Evolutionary conservation across 2,113 vertebrate genomes (phyloP), one percentile per base, ranked within the genome.

Genomic region (Pycnonotus jocosus): DNA sequence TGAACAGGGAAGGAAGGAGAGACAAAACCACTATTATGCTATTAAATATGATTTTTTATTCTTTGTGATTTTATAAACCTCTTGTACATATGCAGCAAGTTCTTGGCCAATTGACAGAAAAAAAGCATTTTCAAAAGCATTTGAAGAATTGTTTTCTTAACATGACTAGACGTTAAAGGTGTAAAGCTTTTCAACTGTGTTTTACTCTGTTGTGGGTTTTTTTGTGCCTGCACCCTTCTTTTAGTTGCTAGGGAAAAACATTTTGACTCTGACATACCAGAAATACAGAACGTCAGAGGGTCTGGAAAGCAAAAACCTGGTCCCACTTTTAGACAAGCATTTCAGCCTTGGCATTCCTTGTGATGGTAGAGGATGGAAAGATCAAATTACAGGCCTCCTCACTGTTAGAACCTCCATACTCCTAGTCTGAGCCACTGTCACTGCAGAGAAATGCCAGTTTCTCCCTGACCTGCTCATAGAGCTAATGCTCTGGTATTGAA

Each of bases 301-400:
- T 81, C 35, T 92, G 23, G 23, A 92, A 88, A 86, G 66, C 54
- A 92, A 78, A 91, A 86, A 21, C 30, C 42, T 96, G 86, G 93
- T 93, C 91, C 72, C 68, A 35, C 28, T 77, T 80, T 21, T 37
- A 80, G 42, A 44, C 33, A 85, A 31, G 22, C 45, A 68, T 68
- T 66, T 38, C 28, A 89, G 78, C 28, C 45, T 47, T n/a, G 45
- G 28, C 69, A 82, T 35, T 85, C 35, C 37, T 54, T 58, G 25
- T 47, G 18, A 47, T 60, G 42, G 37, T 4, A 30, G 35, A 50
- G 15, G 28, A 72, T 51, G 31, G 35, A 72, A 88, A 80, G 24
- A 76, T 54, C 21, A 62, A 61, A 54, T 31, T 16, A 60, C 50
- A 74, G 17, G 10, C 5, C 23, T 47, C 12, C 4, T 70, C 27